Evolutionary conservation across 2,797 vertebrate genomes (phyloP).

Genomic region (Falco naumanni): DNA sequence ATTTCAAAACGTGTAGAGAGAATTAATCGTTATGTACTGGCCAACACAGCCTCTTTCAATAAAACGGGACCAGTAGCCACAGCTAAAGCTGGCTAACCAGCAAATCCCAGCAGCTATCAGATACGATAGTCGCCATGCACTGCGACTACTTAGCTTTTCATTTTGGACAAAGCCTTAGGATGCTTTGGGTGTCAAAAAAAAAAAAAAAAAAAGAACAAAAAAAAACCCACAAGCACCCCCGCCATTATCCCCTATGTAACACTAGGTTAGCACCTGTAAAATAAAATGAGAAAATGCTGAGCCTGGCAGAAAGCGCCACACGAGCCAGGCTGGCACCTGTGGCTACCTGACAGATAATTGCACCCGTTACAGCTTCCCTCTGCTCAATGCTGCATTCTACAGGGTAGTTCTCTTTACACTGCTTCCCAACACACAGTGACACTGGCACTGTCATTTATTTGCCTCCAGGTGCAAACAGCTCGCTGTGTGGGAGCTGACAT

Average conservation of each 20-base stretch:
- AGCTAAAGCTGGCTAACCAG: background rate
- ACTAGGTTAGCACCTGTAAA: background rate
- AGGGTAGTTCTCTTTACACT: background rate
- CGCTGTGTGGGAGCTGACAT: background rate
- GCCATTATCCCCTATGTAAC: rapidly evolving
- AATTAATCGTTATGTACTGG: background rate
- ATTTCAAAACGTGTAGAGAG: background rate
- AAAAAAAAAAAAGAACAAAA: background rate
- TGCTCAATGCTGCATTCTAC: background rate
- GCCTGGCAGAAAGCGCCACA: background rate
- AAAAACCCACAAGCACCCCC: too few species aligned
- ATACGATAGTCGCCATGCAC: background rate
- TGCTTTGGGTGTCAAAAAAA: background rate
- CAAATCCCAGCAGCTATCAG: background rate
- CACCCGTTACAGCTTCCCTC: rapidly evolving
- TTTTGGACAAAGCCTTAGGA: background rate
- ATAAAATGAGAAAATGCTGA: background rate
- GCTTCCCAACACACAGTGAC: background rate
- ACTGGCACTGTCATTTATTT: background rate
- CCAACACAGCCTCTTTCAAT: background rate
- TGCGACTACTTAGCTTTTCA: background rate
- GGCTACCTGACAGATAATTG: background rate
- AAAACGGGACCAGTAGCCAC: background rate
- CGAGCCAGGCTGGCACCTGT: background rate
- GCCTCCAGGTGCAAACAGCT: background rate